Evolutionary conservation across 1,140 invertebrate genomes (phyloP).

Genomic region (Atta colombica): DNA sequence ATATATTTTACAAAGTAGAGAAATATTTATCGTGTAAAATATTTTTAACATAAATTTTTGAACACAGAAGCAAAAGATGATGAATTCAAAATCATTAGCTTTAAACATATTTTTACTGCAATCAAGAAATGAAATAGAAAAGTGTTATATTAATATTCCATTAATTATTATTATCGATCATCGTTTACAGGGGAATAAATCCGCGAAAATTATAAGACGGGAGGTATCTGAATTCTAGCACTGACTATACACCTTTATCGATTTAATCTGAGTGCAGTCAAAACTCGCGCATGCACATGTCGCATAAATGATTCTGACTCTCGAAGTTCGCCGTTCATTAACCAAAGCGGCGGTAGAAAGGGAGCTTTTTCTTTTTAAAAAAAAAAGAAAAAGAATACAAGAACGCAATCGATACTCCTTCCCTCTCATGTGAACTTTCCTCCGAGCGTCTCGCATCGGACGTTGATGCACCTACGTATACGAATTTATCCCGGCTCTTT

Average conservation of each 20-base stretch:
- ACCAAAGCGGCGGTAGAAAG: conserved; percentile 30
- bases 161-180: neutral
- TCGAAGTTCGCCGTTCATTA: neutral
- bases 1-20: neutral
- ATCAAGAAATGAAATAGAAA: neutral
- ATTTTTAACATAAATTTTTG: conserved; percentile 3
- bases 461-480: conserved; percentile 41
- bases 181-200: neutral
- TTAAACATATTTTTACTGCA: neutral
- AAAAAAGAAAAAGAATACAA: conserved; percentile 3
- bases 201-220: neutral
- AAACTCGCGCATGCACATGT: conserved; percentile 42
- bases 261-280: conserved; percentile 16
- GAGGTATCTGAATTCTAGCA: neutral
- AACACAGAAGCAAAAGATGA: neutral
- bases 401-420: conserved; percentile 45
- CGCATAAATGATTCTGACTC: conserved; percentile 50
- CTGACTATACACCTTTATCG: conserved; percentile 37
- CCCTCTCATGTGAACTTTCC: conserved; percentile 23
- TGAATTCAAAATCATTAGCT: neutral
- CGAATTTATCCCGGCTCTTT: conserved; percentile 44
- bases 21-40: neutral
- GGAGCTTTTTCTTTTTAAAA: neutral
- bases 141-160: neutral
- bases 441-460: neutral